phyloP scores from a whole-genome alignment of 2,888 invertebrate species.

The Dendrolimus houi region DNA sequence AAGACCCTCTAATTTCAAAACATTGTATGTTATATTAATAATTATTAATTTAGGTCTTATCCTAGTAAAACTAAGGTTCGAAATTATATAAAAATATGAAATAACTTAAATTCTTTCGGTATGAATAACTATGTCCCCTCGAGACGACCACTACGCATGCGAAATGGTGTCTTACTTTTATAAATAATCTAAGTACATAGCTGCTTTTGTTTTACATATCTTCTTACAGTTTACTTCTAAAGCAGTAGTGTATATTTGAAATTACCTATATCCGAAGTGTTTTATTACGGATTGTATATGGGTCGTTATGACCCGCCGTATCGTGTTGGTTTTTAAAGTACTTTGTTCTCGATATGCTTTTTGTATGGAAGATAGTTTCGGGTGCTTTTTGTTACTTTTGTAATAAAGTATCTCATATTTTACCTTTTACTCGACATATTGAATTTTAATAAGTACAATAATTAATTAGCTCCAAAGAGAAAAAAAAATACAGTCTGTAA shows the following conservation, averaged over 20 bases:
- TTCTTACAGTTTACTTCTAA: background rate
- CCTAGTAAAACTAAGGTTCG: background rate
- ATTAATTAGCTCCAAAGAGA: too few species aligned
- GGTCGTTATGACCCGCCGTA: constrained; percentile 54
- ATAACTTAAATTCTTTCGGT: constrained; percentile 15
- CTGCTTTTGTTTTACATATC: background rate
- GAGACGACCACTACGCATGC: constrained; percentile 65
- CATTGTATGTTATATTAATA: constrained; percentile 3
- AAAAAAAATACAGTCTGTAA: too few species aligned
- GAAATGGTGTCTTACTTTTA: constrained; percentile 23
- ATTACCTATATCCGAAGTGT: background rate
- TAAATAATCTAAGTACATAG: background rate
- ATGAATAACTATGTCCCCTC: constrained; percentile 40
- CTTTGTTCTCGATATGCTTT: constrained; percentile 54
- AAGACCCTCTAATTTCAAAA: constrained; percentile 22
- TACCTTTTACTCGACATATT: background rate
- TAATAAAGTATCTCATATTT: background rate
- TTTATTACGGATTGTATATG: constrained; percentile 34
- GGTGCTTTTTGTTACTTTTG: background rate
- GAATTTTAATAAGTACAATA: background rate
- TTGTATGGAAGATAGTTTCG: constrained; percentile 16
- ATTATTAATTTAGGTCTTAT: fast-evolving
- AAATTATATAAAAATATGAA: background rate
- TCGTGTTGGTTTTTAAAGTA: constrained; percentile 64
- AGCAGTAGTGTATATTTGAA: background rate